Evolutionary conservation across 2,797 vertebrate genomes (phyloP).

Genomic region (Hylomyscus alleni): DNA sequence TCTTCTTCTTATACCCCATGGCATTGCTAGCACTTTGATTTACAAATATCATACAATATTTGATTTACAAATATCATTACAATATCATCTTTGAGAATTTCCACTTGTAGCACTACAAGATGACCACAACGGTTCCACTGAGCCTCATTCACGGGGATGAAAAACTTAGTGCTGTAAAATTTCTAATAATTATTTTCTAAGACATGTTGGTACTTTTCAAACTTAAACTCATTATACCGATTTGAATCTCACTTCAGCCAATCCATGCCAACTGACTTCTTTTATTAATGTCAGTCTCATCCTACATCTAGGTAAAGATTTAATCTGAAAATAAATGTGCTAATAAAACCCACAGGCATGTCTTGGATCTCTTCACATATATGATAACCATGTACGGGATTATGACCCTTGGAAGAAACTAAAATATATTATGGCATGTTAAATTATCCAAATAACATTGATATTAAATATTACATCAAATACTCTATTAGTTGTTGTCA

Average conservation of each 20-base stretch:
- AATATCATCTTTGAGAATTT: conserved; percentile 86
- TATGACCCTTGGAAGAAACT: not conserved
- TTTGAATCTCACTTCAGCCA: conserved; percentile 78
- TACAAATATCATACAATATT: too few species aligned
- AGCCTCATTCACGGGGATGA: conserved; percentile 85
- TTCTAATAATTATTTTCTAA: conserved; percentile 84
- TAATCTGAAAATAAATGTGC: conserved; percentile 68
- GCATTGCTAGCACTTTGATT: conserved; percentile 86
- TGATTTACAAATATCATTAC: conserved; percentile 88
- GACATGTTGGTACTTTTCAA: conserved; percentile 83
- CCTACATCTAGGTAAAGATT: conserved; percentile 66
- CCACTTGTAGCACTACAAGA: conserved; percentile 85
- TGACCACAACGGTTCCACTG: conserved; percentile 86
- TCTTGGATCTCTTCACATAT: conserved; percentile 46
- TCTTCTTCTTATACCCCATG: conserved; percentile 81
- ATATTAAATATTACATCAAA: not conserved
- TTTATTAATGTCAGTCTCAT: conserved; percentile 65
- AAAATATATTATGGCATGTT: conserved; percentile 34
- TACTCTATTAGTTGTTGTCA: conserved; percentile 9
- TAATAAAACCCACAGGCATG: conserved; percentile 59
- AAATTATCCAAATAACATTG: conserved; percentile 44
- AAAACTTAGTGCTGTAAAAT: conserved; percentile 86
- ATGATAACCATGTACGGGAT: not conserved
- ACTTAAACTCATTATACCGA: conserved; percentile 79
- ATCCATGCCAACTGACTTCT: conserved; percentile 52